phyloP scores from a whole-genome alignment of 2,888 invertebrate species.

The Phrixothrix hirtus region DNA sequence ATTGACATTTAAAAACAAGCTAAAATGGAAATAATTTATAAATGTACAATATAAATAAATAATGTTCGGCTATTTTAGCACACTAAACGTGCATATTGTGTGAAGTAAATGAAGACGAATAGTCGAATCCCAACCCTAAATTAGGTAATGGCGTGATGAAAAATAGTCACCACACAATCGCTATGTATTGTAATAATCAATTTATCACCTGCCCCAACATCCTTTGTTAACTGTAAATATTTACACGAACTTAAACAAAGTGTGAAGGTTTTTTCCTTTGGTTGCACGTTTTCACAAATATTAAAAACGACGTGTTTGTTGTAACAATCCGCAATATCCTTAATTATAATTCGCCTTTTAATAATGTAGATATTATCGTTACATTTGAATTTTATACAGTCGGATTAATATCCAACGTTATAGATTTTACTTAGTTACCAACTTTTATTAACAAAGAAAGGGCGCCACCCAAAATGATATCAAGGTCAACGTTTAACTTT shows the following conservation, averaged over 20 bases:
- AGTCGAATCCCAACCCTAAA: slow-evolving; percentile 24
- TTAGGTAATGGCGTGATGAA: slow-evolving; percentile 29
- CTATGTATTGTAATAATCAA: slow-evolving; percentile 17
- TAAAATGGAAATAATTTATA: slow-evolving; percentile 17
- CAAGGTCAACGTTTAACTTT: no score
- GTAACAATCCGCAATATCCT: no score
- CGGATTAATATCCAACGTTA: no score
- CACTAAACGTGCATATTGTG: no score
- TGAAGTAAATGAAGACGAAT: slow-evolving; percentile 21
- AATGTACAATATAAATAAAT: no score
- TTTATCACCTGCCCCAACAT: slow-evolving; percentile 18
- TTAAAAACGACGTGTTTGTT: no score
- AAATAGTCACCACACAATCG: slow-evolving; percentile 10
- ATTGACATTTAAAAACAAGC: slow-evolving; percentile 9
- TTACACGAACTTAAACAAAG: neutral
- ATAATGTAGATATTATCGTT: neutral
- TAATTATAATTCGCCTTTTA: no score
- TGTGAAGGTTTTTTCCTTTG: neutral
- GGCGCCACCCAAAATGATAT: no score
- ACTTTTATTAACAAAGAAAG: no score
- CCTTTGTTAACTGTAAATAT: slow-evolving; percentile 7
- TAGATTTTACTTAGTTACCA: no score
- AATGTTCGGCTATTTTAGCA: no score
- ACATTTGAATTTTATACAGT: no score
- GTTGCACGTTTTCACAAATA: neutral